Percentiles rank a stretch among this genome's conserved stretches.
phyloP scores from a whole-genome alignment of 2,797 vertebrate species.

The Melanotaenia pygmaea region DNA sequence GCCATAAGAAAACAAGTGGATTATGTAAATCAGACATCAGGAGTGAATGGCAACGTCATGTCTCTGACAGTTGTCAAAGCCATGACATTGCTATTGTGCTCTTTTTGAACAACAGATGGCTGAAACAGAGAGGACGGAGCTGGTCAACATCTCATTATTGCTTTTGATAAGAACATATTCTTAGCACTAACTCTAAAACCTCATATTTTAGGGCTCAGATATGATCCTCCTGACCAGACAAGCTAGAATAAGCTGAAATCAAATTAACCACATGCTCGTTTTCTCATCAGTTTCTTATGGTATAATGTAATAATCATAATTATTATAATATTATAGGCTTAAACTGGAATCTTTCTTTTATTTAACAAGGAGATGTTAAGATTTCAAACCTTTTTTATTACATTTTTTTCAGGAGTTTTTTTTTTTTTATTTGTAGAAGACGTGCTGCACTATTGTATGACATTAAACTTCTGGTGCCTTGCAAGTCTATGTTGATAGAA shows the following conservation, averaged over 20 bases:
- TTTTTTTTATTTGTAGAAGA: not conserved
- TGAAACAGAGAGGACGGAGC: not conserved
- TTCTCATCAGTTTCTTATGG: not conserved
- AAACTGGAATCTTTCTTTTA: too few relatives aligned
- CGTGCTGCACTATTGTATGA: conserved; percentile 1
- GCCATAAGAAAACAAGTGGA: not conserved
- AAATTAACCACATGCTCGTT: not conserved
- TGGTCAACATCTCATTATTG: too few relatives aligned
- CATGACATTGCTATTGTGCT: not conserved
- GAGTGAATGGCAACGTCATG: not conserved
- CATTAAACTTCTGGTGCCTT: not conserved
- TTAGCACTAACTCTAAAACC: too few relatives aligned
- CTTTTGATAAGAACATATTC: not conserved
- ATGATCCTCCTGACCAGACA: not conserved
- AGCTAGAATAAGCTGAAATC: not conserved
- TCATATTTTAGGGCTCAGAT: too few relatives aligned
- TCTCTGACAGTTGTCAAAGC: not conserved
- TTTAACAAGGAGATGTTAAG: not conserved
- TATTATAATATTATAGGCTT: too few relatives aligned
- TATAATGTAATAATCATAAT: not conserved
- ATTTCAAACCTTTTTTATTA: not conserved
- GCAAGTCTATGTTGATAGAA: not conserved
- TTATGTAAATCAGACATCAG: not conserved
- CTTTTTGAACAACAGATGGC: not conserved
- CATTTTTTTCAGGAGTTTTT: not conserved